Evolutionary conservation across 2,888 invertebrate genomes (phyloP), one percentile per base, ranked within the genome.

Genomic region (Geotrupes spiniger): DNA sequence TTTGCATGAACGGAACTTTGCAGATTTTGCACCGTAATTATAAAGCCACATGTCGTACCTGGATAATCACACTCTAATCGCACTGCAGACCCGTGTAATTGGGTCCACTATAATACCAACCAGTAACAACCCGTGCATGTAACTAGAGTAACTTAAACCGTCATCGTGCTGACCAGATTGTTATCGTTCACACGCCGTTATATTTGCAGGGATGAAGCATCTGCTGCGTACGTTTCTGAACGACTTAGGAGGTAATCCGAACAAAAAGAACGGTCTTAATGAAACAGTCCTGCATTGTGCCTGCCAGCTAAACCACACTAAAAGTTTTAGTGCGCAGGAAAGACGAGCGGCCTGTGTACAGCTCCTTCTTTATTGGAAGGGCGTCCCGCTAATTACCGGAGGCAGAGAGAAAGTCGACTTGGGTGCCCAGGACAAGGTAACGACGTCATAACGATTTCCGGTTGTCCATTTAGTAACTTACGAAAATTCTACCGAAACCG

Each of bases 171-270:
- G 6, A 21, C 4, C 6, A 21, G 21, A 21, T 21, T 21, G 21
- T 21, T 21, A 21, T 21, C 21, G 21, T 21, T 21, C 6, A 21
- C 6, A 21, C 21, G 4, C 6, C 21, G 10, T n/a, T 9, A 14
- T n/a, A 6, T n/a, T 56, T 61, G 9, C 44, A 73, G 73, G 72
- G 49, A 74, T 75, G 75, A 81, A 82, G 63, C 80, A 80, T 60
- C 68, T 83, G 52, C 66, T 83, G 16, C 71, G 84, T 60, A 80
- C 82, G 50, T 84, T 85, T 65, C 70, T 85, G 16, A 77, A 76
- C 62, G 82, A 84, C 52, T 71, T 81, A 46, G 78, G 79, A 25
- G 84, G 84, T 5, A 84, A 85, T 68, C 84, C 84, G 12, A 85
- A 84, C 69, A 84, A 84, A 69, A 78, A 78, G 51, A 85, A 85